Base-by-base conservation (phyloP, 2,888 invertebrate species). In the Bellardia bayeri region DNA sequence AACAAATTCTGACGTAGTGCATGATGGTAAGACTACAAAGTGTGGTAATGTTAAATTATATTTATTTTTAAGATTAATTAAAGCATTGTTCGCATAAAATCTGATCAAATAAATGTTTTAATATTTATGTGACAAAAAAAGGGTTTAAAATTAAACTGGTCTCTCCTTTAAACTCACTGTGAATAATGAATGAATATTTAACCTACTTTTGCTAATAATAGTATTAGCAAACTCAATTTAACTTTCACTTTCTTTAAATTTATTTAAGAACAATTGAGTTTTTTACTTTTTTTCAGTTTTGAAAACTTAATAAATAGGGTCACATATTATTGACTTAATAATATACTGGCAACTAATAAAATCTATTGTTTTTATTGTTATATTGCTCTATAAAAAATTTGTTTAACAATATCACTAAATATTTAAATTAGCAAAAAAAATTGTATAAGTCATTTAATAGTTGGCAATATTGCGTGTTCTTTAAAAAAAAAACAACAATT, bases 401-500 rank as follows among this genome's bases (percentile, higher is more conserved):
- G 14, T 4, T 49, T 69, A 33, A 33, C 33, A 69, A 69, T 33
- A 69, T 1, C 33, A 33, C 51, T 11, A n/a, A 58, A 69, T 69
- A 71, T 71, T 71, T 72, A 72, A 56, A 74, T 45, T 58, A 58
- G 37, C 40, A 54, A 45, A 61, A 74, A 58, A 11, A 33, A 0
- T 61, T 45, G 30, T 30, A n/a, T 30, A 74, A 61, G 40, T 72
- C 4, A 58, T 11, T 72, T 56, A 33, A 78, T 54, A 23, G 51
- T 64, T 51, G 23, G 3, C 37, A 54, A 56, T 23, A 78, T 56
- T 78, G 76, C 76, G 66, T 66, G 76, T 66, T 66, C 5, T 51
- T 14, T 51, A 14, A 2, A 51, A 51, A 51, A 9, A 14, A 51
- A n/a, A 51, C 2, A 51, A n/a, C n/a, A 51, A 51, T 51, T 51